Evolutionary conservation across 2,888 invertebrate genomes (phyloP), one percentile per base, ranked within the genome.

Genomic region (Mythimna impura): DNA sequence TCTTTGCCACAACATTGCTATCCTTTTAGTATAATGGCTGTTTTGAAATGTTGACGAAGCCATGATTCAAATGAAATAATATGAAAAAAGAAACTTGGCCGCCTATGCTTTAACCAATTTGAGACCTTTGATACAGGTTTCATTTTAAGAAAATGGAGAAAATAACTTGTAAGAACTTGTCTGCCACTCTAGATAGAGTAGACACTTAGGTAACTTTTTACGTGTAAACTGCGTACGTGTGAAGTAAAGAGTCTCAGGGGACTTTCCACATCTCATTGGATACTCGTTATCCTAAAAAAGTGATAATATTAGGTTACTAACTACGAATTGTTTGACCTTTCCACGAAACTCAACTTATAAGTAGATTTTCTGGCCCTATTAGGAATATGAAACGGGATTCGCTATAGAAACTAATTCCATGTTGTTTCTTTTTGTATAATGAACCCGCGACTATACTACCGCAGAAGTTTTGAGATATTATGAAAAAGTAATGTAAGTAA

Each of bases 221-320:
- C 81, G 57, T 54, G 36, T 54, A 61, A 61, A 66, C 40, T 57
- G 54, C 43, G 81, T 54, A 69, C 76, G 81, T 77, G 71, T 30
- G 64, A 64, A 60, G 50, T 36, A 14, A 30, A 22, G n/a, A 54
- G 64, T 34, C 79, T 57, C 82, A n/a, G 8, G 60, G 66, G 79
- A 54, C 60, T 52, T 52, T 54, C 50, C 57, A 81, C 61, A 58
- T 71, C 77, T 71, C 65, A 67, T 81, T 71, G 55, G 64, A 47
- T n/a, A 66, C 77, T 79, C 79, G 81, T 79, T 79, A 79, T 81
- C 82, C 78, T 64, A 71, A 76, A 66, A 66, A 69, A 80, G 74
- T 63, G 63, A 52, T 66, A 54, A 66, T 80, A 77, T 77, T 73
- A 47, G 58, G 66, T 73, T 74, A 62, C 55, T 63, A 36, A 66